Evolutionary conservation across 1,140 invertebrate genomes (phyloP), one percentile per base, ranked within the genome.

Genomic region (Zaprionus africanus): DNA sequence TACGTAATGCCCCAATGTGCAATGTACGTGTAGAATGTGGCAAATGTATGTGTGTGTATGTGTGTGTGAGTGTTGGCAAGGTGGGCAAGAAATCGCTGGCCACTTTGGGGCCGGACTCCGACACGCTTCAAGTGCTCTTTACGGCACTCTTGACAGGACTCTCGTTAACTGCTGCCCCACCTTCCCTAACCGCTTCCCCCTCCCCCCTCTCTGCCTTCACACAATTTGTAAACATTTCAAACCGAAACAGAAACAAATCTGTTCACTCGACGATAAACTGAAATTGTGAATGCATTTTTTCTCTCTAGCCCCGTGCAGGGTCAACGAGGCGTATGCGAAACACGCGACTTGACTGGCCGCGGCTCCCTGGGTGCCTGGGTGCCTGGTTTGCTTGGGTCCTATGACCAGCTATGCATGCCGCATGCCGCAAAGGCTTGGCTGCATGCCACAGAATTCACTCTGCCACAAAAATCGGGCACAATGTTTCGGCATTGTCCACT

Each of bases 91-190:
- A 51, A 13, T 24, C 46, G 22, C 4, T 24, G 46, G 46, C 46
- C 46, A 51, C 46, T 51, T 19, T 17, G 6, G 17, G 41, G 41
- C 41, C 9, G 36, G 41, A 17, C 41, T 34, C 24, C 57, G 54
- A 82, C 66, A 67, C 62, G 79, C 61, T 80, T 79, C 82, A 67
- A 76, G 64, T 41, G 76, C 79, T 62, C 70, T 67, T 59, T 64
- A 74, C 13, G 13, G 46, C 26, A 49, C 66, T 51, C 19, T 51
- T 13, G 46, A 51, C 46, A 51, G 46, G 12, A 53, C 75, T 59
- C 63, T 63, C 63, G 61, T 43, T 51, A 51, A 24, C 46, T 46
- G 31, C 31, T 13, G 11, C 46, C 46, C 17, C 46, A 11, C 43
- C 17, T n/a, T 41, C 38, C 15, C 38, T n/a, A n/a, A 0, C 36